Evolutionary conservation across 2,888 invertebrate genomes (phyloP).

Genomic region (Dinocampus coccinellae): DNA sequence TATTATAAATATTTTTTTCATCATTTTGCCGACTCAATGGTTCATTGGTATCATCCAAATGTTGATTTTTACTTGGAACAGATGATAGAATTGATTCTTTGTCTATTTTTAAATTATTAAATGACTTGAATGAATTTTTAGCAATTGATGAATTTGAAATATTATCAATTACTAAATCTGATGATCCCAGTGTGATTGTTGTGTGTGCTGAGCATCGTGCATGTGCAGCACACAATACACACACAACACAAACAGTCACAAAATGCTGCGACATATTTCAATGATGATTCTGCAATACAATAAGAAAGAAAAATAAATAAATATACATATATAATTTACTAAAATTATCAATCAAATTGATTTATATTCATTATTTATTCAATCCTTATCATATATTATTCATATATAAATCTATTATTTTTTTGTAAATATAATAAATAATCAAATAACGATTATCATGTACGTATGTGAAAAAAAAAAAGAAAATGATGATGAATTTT

Average conservation of each 20-base stretch:
- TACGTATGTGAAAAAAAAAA: no score
- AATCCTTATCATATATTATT: no score
- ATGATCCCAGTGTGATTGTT: conserved; percentile 58
- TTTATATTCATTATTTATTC: no score
- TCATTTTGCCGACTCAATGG: background rate
- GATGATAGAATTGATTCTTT: background rate
- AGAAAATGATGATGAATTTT: background rate
- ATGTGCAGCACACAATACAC: conserved; percentile 84
- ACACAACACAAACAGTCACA: conserved; percentile 87
- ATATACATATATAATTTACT: no score
- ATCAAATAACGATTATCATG: no score
- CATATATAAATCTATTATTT: no score
- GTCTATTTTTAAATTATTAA: conserved; percentile 10
- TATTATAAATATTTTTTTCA: background rate
- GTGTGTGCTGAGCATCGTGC: conserved; percentile 82
- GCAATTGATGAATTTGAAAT: background rate
- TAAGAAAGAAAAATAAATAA: background rate
- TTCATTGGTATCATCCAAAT: background rate
- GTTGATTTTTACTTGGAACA: conserved; percentile 2
- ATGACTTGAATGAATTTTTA: background rate
- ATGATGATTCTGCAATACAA: background rate
- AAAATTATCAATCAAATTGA: no score
- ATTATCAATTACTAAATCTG: background rate
- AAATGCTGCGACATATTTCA: conserved; percentile 73
- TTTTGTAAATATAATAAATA: no score